These are phyloP conservation scores for Carpatolechia fugitivella DNA, from an alignment of 2,888 invertebrate genomes.

Conservation along the genomic window DNA sequence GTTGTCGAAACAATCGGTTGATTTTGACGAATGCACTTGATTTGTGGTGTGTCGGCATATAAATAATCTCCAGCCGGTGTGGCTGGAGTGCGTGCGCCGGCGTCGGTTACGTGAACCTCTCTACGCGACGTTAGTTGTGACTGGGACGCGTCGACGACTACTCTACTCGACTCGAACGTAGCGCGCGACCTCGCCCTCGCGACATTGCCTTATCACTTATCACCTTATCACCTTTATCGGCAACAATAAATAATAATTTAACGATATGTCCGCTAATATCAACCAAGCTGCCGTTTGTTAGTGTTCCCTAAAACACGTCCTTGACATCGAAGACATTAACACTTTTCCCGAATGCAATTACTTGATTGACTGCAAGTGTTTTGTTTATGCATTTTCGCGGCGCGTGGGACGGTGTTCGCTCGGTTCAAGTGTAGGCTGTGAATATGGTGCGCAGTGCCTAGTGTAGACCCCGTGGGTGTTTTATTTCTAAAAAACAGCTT, in stretches of 20 bases:
- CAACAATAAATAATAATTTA: slow-evolving; percentile 38
- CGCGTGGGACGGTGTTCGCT: slow-evolving; percentile 50
- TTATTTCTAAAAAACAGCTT: slow-evolving; percentile 61
- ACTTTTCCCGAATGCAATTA: slow-evolving; percentile 21
- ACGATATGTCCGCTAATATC: slow-evolving; percentile 43
- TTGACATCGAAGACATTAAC: slow-evolving; percentile 33
- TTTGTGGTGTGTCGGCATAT: slow-evolving; percentile 52
- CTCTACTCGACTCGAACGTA: slow-evolving; percentile 45
- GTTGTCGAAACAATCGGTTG: slow-evolving; percentile 36
- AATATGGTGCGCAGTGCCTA: slow-evolving; percentile 70
- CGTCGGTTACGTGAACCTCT: slow-evolving; percentile 45
- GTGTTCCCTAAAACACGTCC: slow-evolving; percentile 36
- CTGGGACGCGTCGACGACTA: slow-evolving; percentile 71
- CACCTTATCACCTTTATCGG: slow-evolving; percentile 38
- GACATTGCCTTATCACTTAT: slow-evolving; percentile 69
- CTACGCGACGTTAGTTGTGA: slow-evolving; percentile 64
- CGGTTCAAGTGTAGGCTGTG: slow-evolving; percentile 60
- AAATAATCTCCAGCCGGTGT: slow-evolving; percentile 61
- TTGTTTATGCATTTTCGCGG: slow-evolving; percentile 48
- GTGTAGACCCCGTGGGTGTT: slow-evolving; percentile 66
- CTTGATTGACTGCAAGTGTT: slow-evolving; percentile 40
- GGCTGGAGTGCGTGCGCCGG: slow-evolving; percentile 44
- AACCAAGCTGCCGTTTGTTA: slow-evolving; percentile 31
- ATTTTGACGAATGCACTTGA: slow-evolving; percentile 54
- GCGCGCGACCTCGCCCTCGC: slow-evolving; percentile 56